Evolutionary conservation across 2,113 vertebrate genomes (phyloP).

Genomic region (Pheucticus melanocephalus): DNA sequence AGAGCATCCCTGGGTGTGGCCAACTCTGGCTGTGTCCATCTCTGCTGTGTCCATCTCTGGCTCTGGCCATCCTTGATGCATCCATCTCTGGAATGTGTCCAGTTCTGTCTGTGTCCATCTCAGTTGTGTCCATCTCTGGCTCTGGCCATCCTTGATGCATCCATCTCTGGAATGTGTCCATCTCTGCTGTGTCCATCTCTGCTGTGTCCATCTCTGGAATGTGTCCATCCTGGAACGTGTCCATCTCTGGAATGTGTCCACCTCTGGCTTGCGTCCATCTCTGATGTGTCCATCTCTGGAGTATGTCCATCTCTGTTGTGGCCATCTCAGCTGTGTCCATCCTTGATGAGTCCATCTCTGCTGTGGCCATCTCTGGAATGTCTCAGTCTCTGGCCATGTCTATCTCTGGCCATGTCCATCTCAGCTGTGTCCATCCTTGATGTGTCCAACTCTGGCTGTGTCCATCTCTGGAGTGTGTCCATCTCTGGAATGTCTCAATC

Average conservation of each 20-base stretch:
- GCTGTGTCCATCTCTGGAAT: background rate
- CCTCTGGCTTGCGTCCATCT: background rate
- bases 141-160: too few relatives aligned
- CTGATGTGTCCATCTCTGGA: too few relatives aligned
- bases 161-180: background rate
- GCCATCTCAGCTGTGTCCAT: background rate
- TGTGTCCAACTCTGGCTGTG: background rate
- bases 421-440: too few relatives aligned
- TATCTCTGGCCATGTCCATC: too few relatives aligned
- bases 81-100: background rate
- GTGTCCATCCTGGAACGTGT: background rate
- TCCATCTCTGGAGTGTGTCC: background rate
- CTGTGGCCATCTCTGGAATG: background rate
- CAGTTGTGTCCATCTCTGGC: too few relatives aligned
- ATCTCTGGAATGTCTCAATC: too few relatives aligned
- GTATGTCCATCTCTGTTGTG: background rate
- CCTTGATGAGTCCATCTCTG: background rate
- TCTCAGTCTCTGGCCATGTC: too few relatives aligned
- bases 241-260: background rate
- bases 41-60: too few relatives aligned
- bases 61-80: background rate
- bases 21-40: fast-evolving
- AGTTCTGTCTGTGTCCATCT: too few relatives aligned
- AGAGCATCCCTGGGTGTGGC: background rate
- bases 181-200: background rate